phyloP scores from a whole-genome alignment of 2,797 vertebrate genomes.

The Malurus leucopterus region DNA sequence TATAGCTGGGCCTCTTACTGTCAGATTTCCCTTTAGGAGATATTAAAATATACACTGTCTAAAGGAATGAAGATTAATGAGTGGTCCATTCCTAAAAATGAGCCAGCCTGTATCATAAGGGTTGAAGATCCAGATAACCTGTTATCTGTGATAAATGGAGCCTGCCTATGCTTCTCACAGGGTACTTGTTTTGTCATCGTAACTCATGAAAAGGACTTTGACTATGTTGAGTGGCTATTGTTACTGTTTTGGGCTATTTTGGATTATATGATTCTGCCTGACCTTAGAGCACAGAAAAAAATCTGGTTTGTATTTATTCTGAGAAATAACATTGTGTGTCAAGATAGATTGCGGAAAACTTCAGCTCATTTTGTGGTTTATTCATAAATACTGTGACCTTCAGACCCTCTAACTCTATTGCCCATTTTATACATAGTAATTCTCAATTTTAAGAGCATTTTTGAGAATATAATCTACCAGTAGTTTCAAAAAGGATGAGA shows the following conservation, averaged over 20 bases:
- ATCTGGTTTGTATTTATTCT: neutral
- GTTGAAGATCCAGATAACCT: neutral
- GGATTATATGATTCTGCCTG: neutral
- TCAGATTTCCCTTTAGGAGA: neutral
- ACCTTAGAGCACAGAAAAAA: neutral
- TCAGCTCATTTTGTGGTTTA: neutral
- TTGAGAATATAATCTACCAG: neutral
- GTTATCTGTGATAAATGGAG: neutral
- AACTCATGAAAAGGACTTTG: neutral
- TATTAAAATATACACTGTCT: neutral
- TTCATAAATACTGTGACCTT: conserved; percentile 30
- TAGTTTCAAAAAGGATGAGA: neutral
- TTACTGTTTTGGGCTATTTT: neutral
- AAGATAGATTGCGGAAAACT: neutral
- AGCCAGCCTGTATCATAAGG: neutral
- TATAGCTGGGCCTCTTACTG: neutral
- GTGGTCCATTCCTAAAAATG: neutral
- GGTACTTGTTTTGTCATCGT: neutral
- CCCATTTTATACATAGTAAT: conserved; percentile 14
- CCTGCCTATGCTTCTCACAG: neutral
- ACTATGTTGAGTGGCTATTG: neutral
- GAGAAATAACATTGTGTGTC: neutral
- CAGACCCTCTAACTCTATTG: neutral
- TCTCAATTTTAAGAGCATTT: neutral
- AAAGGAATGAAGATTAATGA: conserved; percentile 16